Evolutionary conservation across 2,888 invertebrate species (phyloP).

Genomic region (Drosophila subsilvestris): DNA sequence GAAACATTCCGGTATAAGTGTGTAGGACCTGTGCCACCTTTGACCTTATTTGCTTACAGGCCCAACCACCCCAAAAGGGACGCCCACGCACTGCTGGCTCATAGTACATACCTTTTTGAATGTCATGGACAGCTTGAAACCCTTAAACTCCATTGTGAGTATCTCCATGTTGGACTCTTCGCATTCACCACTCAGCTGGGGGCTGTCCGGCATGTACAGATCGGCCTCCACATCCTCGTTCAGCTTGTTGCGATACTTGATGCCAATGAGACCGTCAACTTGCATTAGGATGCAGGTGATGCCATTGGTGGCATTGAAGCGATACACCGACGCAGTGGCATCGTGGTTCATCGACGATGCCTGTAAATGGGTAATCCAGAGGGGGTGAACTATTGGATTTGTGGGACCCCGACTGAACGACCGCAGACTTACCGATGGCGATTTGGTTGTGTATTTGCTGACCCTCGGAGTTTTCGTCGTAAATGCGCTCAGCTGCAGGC

Average conservation of each 20-base stretch:
- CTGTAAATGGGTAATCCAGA: constrained; percentile 51
- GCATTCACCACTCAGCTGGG: constrained; percentile 90
- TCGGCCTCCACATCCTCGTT: constrained; percentile 88
- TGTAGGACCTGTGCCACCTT: constrained; percentile 21
- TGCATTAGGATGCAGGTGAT: constrained; percentile 91
- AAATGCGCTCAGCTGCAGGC: constrained; percentile 86
- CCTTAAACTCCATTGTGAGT: constrained; percentile 90
- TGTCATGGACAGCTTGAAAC: constrained; percentile 89
- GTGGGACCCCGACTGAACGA: not conserved
- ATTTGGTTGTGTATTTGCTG: constrained; percentile 87
- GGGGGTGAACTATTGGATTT: not conserved
- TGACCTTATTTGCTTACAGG: constrained; percentile 29
- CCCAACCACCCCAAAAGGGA: not conserved
- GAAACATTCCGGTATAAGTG: constrained; percentile 17
- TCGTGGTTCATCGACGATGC: constrained; percentile 82
- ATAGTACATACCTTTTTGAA: constrained; percentile 89
- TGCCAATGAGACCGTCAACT: constrained; percentile 89
- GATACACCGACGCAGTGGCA: constrained; percentile 86
- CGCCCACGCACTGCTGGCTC: not conserved
- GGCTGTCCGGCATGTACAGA: constrained; percentile 90
- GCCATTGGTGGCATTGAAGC: constrained; percentile 88
- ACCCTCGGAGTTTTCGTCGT: constrained; percentile 88
- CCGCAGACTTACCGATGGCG: constrained; percentile 78
- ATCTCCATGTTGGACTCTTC: constrained; percentile 90
- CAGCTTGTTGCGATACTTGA: constrained; percentile 89